phyloP scores from a whole-genome alignment of 2,888 invertebrate genomes.

The Crematogaster levior region DNA sequence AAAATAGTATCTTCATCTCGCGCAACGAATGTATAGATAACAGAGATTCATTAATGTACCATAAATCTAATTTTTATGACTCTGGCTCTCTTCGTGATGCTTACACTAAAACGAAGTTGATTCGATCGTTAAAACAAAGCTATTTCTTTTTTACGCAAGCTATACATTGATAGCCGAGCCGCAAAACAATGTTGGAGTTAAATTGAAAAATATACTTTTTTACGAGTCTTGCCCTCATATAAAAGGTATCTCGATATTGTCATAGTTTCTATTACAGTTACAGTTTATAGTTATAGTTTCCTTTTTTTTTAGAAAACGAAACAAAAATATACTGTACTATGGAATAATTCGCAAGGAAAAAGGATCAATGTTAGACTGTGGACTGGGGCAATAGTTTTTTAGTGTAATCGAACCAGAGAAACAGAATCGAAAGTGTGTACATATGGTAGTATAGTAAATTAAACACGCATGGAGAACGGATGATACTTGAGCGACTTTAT shows the following conservation, averaged over 20 bases:
- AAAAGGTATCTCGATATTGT: background rate
- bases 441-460: background rate
- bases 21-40: constrained; percentile 12
- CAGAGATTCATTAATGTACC: constrained; percentile 52
- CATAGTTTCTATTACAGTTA: background rate
- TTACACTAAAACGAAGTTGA: constrained; percentile 25
- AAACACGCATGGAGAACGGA: constrained; percentile 39
- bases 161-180: constrained; percentile 32
- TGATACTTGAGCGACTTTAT: constrained; percentile 38
- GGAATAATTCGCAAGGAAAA: background rate
- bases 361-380: background rate
- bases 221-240: constrained; percentile 12
- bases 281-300: background rate
- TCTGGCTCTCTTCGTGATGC: constrained; percentile 42
- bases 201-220: constrained; percentile 45
- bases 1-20: constrained; percentile 9
- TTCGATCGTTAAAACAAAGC: constrained; percentile 52
- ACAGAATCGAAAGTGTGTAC: background rate
- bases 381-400: background rate
- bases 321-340: background rate
- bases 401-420: background rate
- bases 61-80: constrained; percentile 58
- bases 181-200: constrained; percentile 4
- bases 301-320: background rate
- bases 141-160: constrained; percentile 36